phyloP scores from a whole-genome alignment of 92 coral and sea anemone genomes.

The Phymanthus crucifer region DNA sequence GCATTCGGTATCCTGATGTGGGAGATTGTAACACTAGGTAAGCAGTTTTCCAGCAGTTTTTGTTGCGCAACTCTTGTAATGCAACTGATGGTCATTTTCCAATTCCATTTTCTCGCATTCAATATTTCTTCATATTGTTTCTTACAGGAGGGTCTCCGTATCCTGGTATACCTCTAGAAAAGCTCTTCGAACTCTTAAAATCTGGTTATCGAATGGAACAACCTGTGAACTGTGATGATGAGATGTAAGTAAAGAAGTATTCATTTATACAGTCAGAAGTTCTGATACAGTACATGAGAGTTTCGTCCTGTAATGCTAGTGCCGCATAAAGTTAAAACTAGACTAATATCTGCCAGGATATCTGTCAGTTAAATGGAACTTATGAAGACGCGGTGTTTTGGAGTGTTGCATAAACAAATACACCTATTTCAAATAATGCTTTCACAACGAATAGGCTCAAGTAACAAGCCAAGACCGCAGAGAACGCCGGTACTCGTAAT shows the following conservation, averaged over 20 bases:
- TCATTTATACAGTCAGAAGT: background rate
- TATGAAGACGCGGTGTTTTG: too few species aligned
- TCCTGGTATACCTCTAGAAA: conserved; percentile 91
- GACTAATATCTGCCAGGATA: too few species aligned
- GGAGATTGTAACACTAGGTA: conserved; percentile 98
- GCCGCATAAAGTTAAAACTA: too few species aligned
- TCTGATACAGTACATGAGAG: too few species aligned
- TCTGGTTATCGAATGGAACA: conserved; percentile 96
- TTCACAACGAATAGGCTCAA: too few species aligned
- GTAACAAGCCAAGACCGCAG: too few species aligned
- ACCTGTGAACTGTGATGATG: conserved; percentile 88
- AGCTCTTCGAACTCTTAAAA: conserved; percentile 89
- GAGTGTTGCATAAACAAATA: too few species aligned
- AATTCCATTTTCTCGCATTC: background rate
- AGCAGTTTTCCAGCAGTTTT: conserved; percentile 11
- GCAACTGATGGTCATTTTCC: background rate
- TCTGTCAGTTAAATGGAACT: too few species aligned
- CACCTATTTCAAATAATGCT: too few species aligned
- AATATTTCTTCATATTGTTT: background rate
- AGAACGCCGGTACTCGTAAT: too few species aligned
- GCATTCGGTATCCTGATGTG: conserved; percentile 93
- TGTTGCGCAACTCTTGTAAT: background rate
- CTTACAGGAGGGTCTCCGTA: conserved; percentile 93
- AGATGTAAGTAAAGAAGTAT: conserved; percentile 60
- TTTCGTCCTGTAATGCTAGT: too few species aligned